A percentile compares a stretch with the other conserved stretches of the same genome.
phyloP scores from a whole-genome alignment of 2,888 invertebrate genomes.

The Drosophila nr. medialis region DNA sequence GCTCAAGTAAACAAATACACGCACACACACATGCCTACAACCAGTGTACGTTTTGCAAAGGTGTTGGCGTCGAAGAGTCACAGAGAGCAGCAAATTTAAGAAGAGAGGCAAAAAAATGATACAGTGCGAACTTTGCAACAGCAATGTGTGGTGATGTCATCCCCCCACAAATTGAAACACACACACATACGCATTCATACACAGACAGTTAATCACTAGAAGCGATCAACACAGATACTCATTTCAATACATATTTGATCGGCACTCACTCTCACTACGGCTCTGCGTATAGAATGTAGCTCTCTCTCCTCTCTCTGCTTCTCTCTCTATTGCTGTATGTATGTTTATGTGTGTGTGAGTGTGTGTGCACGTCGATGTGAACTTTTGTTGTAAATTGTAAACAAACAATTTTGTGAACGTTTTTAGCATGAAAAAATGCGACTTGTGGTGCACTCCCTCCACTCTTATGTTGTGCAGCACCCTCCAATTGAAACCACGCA shows the following conservation, averaged over 20 bases:
- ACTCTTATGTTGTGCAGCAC: background rate
- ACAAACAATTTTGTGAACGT: constrained; percentile 53
- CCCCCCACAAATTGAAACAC: constrained; percentile 55
- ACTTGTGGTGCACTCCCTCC: constrained; percentile 15
- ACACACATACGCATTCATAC: constrained; percentile 21
- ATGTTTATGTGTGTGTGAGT: background rate
- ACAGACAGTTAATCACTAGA: constrained; percentile 63
- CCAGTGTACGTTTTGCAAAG: constrained; percentile 45
- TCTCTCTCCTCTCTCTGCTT: constrained; percentile 2
- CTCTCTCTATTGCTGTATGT: constrained; percentile 1
- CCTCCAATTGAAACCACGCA: constrained; percentile 44
- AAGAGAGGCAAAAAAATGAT: constrained; percentile 33
- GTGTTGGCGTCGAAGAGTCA: constrained; percentile 54
- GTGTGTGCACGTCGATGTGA: constrained; percentile 12
- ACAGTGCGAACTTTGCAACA: constrained; percentile 53
- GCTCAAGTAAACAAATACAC: constrained; percentile 14
- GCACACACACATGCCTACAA: constrained; percentile 21
- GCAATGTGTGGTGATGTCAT: constrained; percentile 72
- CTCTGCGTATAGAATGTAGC: constrained; percentile 34
- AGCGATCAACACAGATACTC: constrained; percentile 60
- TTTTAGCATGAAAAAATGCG: constrained; percentile 53
- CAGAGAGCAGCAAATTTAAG: constrained; percentile 25
- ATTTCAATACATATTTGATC: constrained; percentile 42
- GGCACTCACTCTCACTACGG: constrained; percentile 45
- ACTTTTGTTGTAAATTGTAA: constrained; percentile 64